phyloP scores from a whole-genome alignment of 2,888 invertebrate genomes.

The Heliconius sara region DNA sequence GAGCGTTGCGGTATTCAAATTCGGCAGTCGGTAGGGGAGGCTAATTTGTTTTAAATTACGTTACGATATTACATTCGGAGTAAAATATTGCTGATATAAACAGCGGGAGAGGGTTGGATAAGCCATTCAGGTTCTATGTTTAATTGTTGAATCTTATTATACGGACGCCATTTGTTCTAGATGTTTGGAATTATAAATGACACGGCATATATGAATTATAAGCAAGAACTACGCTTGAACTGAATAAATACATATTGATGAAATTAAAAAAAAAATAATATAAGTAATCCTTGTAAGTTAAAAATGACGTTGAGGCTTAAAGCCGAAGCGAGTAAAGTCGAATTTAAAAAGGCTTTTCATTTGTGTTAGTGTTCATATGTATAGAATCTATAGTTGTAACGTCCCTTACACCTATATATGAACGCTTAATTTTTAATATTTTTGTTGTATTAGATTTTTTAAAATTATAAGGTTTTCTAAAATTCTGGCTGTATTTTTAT shows the following conservation, averaged over 20 bases:
- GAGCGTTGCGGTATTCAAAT: slow-evolving; percentile 79
- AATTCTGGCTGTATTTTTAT: no score
- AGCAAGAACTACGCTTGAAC: slow-evolving; percentile 11
- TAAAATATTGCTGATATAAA: slow-evolving; percentile 79
- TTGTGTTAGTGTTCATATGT: no score
- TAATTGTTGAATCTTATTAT: slow-evolving; percentile 44
- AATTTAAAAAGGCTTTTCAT: neutral
- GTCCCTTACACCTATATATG: no score
- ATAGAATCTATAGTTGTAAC: no score
- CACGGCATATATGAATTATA: slow-evolving; percentile 23
- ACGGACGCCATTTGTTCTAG: slow-evolving; percentile 46
- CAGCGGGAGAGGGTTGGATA: slow-evolving; percentile 74
- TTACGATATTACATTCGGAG: slow-evolving; percentile 80
- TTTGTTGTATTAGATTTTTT: no score
- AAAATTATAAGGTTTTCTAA: no score
- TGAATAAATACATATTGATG: slow-evolving; percentile 20
- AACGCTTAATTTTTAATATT: no score
- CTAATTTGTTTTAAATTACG: slow-evolving; percentile 84
- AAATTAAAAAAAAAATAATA: neutral
- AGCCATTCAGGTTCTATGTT: slow-evolving; percentile 42
- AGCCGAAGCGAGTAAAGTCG: no score
- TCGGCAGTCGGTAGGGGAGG: slow-evolving; percentile 74
- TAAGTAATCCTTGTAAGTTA: neutral
- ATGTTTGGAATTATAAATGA: slow-evolving; percentile 33
- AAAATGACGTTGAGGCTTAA: neutral